Evolutionary conservation across 1,140 invertebrate species (phyloP), one percentile per base, ranked within the genome.

Genomic region (Cheumatopsyche charites): DNA sequence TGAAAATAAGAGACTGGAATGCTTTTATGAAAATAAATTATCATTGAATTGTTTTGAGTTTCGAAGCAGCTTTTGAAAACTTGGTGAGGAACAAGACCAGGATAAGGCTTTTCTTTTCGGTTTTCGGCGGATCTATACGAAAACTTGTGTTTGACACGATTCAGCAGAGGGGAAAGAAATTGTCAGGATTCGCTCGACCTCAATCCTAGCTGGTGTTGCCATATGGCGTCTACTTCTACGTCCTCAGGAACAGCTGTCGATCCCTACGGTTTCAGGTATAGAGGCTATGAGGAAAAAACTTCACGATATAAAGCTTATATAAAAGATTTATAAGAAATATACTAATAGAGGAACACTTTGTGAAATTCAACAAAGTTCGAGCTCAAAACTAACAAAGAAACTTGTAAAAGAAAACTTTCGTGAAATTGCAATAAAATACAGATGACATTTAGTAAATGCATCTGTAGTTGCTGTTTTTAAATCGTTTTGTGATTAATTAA

Each of bases 101-200:
- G 9, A 36, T 9, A 9, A 36, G 9, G 29, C 29, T 36, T 36
- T 3, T 25, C 21, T 58, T 13, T 23, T 2, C 25, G 29, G 9
- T 58, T 58, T 26, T 19, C 1, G 11, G 21, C 55, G 21, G 7
- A 58, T 12, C 2, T 25, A 4, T 52, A 58, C 55, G 55, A 11
- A 58, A 58, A 58, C 19, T 58, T 23, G 7, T 23, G 49, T 55
- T 25, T 9, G 21, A 25, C 55, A 25, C 17, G 21, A 26, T 23
- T 25, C 23, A 25, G 9, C 2, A 4, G 21, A 58, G 55, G 55
- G 55, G 55, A 58, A 58, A 58, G 21, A 23, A 58, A 58, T 58
- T 58, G 55, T 58, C 55, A 58, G 55, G 55, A 66, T 47, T 66
- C 23, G 43, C 63, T 25, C 43, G 63, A 47, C 63, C 63, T 66